Evolutionary conservation across 2,797 vertebrate species (phyloP), one percentile per base, ranked within the genome.

Genomic region (Spondyliosoma cantharus): DNA sequence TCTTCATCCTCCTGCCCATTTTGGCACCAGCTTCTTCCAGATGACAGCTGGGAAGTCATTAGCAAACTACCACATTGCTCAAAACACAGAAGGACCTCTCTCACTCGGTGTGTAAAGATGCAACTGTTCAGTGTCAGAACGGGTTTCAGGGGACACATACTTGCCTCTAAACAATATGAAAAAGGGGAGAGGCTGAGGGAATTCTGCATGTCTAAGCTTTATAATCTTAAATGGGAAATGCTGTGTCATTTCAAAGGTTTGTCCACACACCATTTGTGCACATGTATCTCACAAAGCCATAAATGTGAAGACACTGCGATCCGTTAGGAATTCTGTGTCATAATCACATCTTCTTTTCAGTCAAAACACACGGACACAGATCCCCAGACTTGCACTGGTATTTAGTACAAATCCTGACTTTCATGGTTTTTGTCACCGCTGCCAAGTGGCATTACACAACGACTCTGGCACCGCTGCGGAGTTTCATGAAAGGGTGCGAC

Each of bases 21-120:
- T 84, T 85, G 88, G 80, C 81, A 72, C 37, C 62, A 57, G 68
- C 76, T 68, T 86, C 76, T 90, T 86, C 83, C 83, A 90, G 68
- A 81, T 79, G 87, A 85, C 89, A 90, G 84, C 90, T 88, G 84
- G 81, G 70, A 86, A 80, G 87, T 81, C 83, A 88, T 89, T 87
- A 90, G 81, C 60, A 80, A 77, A 88, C 66, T 45, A 74, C 67
- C 71, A 81, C 79, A 78, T 68, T 74, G 71, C 78, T 78, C 76
- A 71, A 86, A 89, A 85, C 75, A 79, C 84, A 78, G 73, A 79
- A 77, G 66, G 66, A 70, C 25, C 54, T 68, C 56, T 62, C 80
- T 81, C 29, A 60, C 75, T 56, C 12, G 3, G 0, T 61, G 22
- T 59, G 72, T 56, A 64, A 76, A 76, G 42, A 76, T 32, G 43